These are phyloP conservation scores for Orussus abietinus DNA, from an alignment of 1,140 invertebrate genomes.

Conservation along the genomic window DNA sequence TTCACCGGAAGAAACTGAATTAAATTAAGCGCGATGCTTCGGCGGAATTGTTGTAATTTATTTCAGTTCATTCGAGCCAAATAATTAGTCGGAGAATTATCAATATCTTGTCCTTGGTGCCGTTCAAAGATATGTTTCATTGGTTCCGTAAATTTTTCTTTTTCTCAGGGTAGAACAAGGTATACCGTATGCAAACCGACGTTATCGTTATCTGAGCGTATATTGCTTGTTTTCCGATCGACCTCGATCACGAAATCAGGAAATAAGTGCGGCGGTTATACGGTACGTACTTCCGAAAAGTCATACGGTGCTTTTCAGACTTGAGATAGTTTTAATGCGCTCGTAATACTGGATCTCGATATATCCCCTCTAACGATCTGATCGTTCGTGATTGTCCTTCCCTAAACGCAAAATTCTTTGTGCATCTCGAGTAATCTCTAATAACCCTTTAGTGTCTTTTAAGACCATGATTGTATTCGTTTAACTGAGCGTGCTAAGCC, in stretches of 20 bases:
- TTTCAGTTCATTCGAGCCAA: too few species aligned
- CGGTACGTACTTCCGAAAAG: too few species aligned
- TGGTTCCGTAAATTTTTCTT: too few species aligned
- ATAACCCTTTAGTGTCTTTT: conserved; percentile 18
- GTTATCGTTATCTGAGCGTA: conserved; percentile 8
- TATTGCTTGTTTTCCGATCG: neutral
- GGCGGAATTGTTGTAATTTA: too few species aligned
- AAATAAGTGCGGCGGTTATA: too few species aligned
- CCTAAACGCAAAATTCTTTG: conserved; percentile 54
- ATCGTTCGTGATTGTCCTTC: conserved; percentile 51
- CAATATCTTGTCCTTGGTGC: too few species aligned
- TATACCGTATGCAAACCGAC: conserved; percentile 14
- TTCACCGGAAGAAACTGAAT: too few species aligned
- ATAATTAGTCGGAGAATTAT: too few species aligned
- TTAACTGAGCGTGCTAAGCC: conserved; percentile 57
- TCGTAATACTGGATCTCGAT: conserved; percentile 49
- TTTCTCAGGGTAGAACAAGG: too few species aligned
- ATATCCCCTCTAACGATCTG: conserved; percentile 28
- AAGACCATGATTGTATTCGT: conserved; percentile 50
- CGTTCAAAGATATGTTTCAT: too few species aligned
- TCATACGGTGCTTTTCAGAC: too few species aligned
- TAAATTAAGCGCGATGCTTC: too few species aligned
- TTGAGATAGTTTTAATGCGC: conserved; percentile 30
- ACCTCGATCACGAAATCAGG: neutral
- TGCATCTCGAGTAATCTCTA: conserved; percentile 32